phyloP scores from a whole-genome alignment of 2,888 invertebrate species.

The Ormia ochracea region DNA sequence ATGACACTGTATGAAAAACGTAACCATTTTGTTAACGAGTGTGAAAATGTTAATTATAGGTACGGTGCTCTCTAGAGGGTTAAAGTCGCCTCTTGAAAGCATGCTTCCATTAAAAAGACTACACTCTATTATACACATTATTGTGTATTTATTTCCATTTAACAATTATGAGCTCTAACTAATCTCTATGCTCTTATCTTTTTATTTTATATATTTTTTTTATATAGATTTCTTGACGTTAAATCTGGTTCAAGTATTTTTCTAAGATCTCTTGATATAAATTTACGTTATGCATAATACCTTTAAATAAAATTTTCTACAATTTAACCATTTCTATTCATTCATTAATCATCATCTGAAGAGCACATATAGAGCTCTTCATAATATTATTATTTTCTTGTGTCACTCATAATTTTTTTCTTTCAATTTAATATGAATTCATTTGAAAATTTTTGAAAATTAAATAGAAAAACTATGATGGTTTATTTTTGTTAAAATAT shows the following conservation, averaged over 20 bases:
- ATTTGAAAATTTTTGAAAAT: neutral
- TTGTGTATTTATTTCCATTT: no score
- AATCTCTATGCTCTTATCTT: neutral
- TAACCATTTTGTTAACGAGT: no score
- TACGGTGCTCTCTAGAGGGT: no score
- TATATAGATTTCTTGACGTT: neutral
- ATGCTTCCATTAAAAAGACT: no score
- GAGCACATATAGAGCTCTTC: neutral
- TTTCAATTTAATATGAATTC: no score
- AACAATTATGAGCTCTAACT: no score
- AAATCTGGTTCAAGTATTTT: neutral
- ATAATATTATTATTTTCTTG: neutral
- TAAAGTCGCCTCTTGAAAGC: no score
- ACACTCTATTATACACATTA: no score
- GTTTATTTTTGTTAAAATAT: neutral
- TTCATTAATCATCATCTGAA: neutral
- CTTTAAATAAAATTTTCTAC: neutral
- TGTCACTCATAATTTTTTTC: slow-evolving; percentile 4
- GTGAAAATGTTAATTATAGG: no score
- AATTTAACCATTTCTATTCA: neutral
- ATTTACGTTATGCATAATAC: neutral
- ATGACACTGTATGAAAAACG: no score
- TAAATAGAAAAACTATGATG: neutral
- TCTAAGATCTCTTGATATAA: neutral
- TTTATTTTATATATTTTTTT: no score